Base-by-base conservation (phyloP, 2,113 vertebrate genomes). In the Embiotoca jacksoni region DNA sequence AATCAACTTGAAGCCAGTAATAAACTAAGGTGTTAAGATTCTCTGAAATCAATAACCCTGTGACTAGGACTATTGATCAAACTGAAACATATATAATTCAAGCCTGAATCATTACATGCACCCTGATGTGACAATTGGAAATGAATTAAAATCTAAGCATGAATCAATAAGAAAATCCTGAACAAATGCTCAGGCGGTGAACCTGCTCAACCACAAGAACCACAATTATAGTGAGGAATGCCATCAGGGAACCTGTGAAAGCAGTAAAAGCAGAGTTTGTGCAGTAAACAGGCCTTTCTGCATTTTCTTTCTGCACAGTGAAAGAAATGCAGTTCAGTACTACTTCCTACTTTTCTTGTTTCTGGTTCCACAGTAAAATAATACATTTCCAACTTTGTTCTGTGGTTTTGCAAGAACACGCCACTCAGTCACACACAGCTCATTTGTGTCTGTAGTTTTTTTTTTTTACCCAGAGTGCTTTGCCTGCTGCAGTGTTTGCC, bases 401-500 rank as follows among this genome's bases (percentile, higher is more conserved):
- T 23, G 23, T 23, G 23, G 23, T 41, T 41, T 41, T 41, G 39
- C 39, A 7, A 10, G 4, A 44, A 44, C 10, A 44, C 13, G 9
- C 10, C 41, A 41, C 39, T 41, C 39, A 10, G 7, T 41, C 39
- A 41, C 39, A 41, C 39, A 46, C 23, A 32, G 53, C 37, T 36
- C 0, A 15, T 52, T 50, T 30, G 7, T 35, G 41, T 56, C 11
- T 46, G 23, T 23, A 23, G 23, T 23, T 23, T 3, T 41, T 39
- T 11, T 55, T 6, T 37, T 66, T 94, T 90, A 99, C 98, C 97
- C 90, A 97, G 94, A 86, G 96, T 91, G 87, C 92, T 97, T 84
- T 96, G 96, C 56, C 96, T 87, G 70, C 96, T 96, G 90, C 96
- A 96, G 81, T 96, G 97, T 91, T 99, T 98, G 70, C 95, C 94